phyloP scores from a whole-genome alignment of 2,797 vertebrate species.

The Cygnus olor region DNA sequence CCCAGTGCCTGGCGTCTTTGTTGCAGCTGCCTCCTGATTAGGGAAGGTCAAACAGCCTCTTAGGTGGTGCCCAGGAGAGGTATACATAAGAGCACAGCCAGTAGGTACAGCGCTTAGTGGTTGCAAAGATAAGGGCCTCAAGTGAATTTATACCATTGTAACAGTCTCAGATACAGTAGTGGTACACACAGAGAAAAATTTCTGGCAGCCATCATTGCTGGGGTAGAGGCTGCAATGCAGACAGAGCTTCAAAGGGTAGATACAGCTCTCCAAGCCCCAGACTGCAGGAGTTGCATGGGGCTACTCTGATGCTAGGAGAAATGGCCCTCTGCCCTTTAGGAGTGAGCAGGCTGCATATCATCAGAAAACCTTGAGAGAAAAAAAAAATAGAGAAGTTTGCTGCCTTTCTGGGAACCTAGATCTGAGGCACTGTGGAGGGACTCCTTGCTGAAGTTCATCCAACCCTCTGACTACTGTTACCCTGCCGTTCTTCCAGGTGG shows the following conservation, averaged over 20 bases:
- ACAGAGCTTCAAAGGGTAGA: neutral
- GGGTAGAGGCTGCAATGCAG: neutral
- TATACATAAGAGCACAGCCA: neutral
- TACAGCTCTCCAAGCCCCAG: neutral
- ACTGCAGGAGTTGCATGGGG: neutral
- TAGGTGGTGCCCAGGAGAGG: neutral
- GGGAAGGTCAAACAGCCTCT: neutral
- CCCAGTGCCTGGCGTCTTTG: neutral
- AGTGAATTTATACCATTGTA: neutral
- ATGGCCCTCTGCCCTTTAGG: neutral
- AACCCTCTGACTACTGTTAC: neutral
- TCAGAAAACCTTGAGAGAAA: neutral
- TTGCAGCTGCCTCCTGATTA: neutral
- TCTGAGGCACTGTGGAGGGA: neutral
- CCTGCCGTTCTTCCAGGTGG: neutral
- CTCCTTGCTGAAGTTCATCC: neutral
- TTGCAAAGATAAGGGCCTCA: accelerated
- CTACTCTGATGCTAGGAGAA: neutral
- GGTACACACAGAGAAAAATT: accelerated
- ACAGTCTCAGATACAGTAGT: neutral
- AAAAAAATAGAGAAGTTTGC: neutral
- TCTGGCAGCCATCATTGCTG: accelerated
- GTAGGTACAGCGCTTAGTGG: accelerated
- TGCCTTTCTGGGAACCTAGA: neutral
- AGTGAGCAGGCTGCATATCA: neutral